These are phyloP conservation scores for Peromyscus californicus DNA, from an alignment of 2,113 vertebrate genomes.

Conservation along the genomic window DNA sequence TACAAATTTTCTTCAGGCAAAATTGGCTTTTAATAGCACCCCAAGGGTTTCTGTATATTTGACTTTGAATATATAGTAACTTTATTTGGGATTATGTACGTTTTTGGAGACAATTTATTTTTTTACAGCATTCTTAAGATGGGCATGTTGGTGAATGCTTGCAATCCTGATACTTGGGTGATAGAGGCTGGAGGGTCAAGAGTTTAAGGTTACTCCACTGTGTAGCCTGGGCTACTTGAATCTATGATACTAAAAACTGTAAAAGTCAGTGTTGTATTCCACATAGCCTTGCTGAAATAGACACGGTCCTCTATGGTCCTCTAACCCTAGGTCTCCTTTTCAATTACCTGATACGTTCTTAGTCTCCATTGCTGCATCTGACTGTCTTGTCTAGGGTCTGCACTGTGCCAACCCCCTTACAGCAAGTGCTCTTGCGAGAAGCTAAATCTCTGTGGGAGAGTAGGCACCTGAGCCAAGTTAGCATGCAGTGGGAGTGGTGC, in stretches of 20 bases:
- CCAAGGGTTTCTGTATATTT: conserved; percentile 52
- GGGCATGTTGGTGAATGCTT: background rate
- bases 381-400: background rate
- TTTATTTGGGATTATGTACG: background rate
- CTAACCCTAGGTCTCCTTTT: background rate
- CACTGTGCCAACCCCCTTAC: background rate
- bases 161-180: background rate
- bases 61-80: conserved; percentile 45
- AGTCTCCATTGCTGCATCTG: background rate
- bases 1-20: conserved; percentile 40
- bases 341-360: background rate
- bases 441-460: background rate
- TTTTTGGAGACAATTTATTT: conserved; percentile 16
- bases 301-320: conserved; percentile 12
- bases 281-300: background rate
- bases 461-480: background rate
- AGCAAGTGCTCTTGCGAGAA: background rate
- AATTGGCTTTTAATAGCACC: conserved; percentile 57
- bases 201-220: background rate
- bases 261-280: background rate
- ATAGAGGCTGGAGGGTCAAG: background rate
- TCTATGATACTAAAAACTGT: background rate
- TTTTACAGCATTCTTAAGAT: background rate
- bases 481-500: background rate
- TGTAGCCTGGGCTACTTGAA: background rate